A percentile compares a stretch with the other conserved stretches of the same genome.
Conservation (phyloP, 2,113 vertebrate species). For the Mugil cephalus region DNA sequence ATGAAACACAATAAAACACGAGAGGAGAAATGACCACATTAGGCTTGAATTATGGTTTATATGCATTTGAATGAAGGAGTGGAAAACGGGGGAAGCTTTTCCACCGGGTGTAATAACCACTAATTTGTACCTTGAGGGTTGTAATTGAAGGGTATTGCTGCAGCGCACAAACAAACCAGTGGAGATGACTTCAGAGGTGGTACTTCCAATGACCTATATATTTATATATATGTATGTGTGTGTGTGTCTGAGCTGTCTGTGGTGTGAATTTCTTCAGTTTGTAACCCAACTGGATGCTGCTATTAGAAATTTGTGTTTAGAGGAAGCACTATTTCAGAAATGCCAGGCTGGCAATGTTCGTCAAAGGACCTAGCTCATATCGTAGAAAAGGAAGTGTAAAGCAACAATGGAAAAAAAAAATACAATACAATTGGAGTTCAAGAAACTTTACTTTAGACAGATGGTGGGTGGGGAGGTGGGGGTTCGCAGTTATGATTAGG, state of each 20-base stretch:
- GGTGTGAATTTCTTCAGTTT: slow-evolving; percentile 60
- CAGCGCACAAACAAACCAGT: slow-evolving; percentile 46
- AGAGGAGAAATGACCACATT: slow-evolving; percentile 34
- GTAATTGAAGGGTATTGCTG: slow-evolving; percentile 53
- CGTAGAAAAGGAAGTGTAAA: slow-evolving; percentile 24
- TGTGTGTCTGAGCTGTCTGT: slow-evolving; percentile 31
- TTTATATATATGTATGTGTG: too few species aligned
- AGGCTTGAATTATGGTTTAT: slow-evolving; percentile 35
- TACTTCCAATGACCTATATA: slow-evolving; percentile 34
- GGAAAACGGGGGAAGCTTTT: slow-evolving; percentile 41
- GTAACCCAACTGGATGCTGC: slow-evolving; percentile 31
- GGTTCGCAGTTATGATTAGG: slow-evolving; percentile 13
- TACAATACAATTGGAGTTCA: slow-evolving; percentile 21
- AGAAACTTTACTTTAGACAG: slow-evolving; percentile 28
- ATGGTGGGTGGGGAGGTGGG: too few species aligned
- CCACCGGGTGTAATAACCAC: slow-evolving; percentile 45
- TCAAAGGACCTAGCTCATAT: slow-evolving; percentile 39
- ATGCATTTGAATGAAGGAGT: slow-evolving; percentile 39
- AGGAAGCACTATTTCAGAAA: slow-evolving; percentile 49
- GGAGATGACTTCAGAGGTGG: slow-evolving; percentile 1
- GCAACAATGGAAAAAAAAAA: slow-evolving; percentile 1
- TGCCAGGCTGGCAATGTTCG: slow-evolving; percentile 44
- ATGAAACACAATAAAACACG: slow-evolving; percentile 50
- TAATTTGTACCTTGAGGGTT: slow-evolving; percentile 61
- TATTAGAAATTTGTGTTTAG: slow-evolving; percentile 41